Conservation (phyloP, 2,113 vertebrate genomes). For the Cavia porcellus region DNA sequence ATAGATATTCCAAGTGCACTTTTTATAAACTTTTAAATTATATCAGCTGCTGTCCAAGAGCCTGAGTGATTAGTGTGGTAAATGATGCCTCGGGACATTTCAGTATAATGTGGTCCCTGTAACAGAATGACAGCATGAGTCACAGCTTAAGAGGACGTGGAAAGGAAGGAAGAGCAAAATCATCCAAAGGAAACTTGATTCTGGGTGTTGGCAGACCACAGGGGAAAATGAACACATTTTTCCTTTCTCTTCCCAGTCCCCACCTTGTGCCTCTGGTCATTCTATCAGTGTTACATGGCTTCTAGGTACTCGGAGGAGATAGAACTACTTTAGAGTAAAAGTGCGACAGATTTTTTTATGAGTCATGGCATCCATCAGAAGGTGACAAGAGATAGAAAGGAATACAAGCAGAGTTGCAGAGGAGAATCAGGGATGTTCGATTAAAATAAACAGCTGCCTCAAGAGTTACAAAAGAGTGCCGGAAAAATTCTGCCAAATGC, state of each 20-base stretch:
- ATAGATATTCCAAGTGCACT: slow-evolving; percentile 50
- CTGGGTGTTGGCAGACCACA: background rate
- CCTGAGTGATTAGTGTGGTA: slow-evolving; percentile 43
- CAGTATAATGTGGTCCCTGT: slow-evolving; percentile 29
- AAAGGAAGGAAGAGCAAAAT: slow-evolving; percentile 5
- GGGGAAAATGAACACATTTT: background rate
- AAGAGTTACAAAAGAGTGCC: background rate
- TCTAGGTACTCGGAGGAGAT: background rate
- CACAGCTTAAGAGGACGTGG: background rate
- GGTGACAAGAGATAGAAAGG: background rate
- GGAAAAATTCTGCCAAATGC: background rate
- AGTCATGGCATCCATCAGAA: background rate
- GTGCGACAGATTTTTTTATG: background rate
- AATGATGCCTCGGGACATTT: slow-evolving; percentile 36
- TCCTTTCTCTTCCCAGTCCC: background rate
- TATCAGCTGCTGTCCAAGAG: slow-evolving; percentile 67
- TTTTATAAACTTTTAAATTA: slow-evolving; percentile 71
- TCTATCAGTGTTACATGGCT: background rate
- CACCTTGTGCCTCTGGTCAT: background rate
- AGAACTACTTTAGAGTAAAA: background rate
- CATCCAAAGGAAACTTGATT: slow-evolving; percentile 12
- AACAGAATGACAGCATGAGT: slow-evolving; percentile 21
- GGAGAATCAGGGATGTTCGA: background rate
- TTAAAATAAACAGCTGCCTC: slow-evolving; percentile 6
- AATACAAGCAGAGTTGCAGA: background rate